Conservation (phyloP, 2,888 invertebrate genomes). For the Aphidius colemani region DNA sequence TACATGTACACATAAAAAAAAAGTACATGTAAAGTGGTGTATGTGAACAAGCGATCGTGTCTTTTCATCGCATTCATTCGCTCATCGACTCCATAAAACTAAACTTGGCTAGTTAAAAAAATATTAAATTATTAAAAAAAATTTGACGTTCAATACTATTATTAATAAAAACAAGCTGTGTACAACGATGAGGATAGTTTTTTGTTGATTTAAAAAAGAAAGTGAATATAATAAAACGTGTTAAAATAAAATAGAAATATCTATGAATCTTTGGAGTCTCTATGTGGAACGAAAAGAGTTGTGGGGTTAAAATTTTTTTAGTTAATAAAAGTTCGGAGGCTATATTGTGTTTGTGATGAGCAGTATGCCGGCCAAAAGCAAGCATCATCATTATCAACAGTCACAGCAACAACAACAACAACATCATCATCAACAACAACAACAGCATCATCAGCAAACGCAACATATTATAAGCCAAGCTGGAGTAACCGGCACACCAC, state of each 20-base stretch:
- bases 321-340: constrained; percentile 45
- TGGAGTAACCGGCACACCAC: constrained; percentile 41
- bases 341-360: constrained; percentile 50
- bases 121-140: background rate
- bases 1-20: too few relatives aligned
- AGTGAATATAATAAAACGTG: background rate
- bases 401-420: constrained; percentile 39
- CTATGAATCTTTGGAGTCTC: constrained; percentile 39
- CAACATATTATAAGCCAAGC: constrained; percentile 46
- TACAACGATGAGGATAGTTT: too few relatives aligned
- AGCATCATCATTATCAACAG: constrained; percentile 50
- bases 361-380: constrained; percentile 52
- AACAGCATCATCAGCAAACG: constrained; percentile 43
- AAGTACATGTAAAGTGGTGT: background rate
- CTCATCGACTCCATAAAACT: too few relatives aligned
- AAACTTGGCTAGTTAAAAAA: too few relatives aligned
- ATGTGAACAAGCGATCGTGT: background rate
- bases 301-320: constrained; percentile 46
- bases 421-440: constrained; percentile 41
- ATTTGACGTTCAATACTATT: background rate
- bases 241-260: constrained; percentile 5
- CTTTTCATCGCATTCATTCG: too few relatives aligned
- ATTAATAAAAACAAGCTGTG: background rate
- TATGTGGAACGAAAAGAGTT: constrained; percentile 51
- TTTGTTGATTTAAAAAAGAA: background rate